Evolutionary conservation across 2,797 vertebrate genomes (phyloP).

Genomic region (Threskiornis aethiopicus): DNA sequence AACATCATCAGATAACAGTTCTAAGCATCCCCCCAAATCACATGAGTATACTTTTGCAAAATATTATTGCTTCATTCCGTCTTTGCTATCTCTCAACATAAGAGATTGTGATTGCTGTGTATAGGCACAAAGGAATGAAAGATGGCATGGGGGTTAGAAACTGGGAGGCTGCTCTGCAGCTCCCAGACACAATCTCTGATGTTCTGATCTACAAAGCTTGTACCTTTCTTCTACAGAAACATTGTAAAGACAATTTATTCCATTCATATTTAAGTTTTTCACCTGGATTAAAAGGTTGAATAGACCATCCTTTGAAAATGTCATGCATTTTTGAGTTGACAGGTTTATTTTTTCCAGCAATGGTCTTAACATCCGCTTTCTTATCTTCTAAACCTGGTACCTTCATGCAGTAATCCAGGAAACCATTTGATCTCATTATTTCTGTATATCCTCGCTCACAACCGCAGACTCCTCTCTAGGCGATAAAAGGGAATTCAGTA

Average conservation of each 20-base stretch:
- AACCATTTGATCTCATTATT: conserved; percentile 93
- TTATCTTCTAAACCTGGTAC: conserved; percentile 91
- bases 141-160: neutral
- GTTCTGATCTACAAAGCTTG: conserved; percentile 40
- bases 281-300: conserved; percentile 95
- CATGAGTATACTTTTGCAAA: neutral
- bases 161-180: conserved; percentile 3
- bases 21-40: neutral
- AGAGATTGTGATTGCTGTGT: conserved; percentile 19
- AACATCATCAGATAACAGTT: conserved; percentile 22
- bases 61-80: neutral
- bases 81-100: neutral
- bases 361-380: conserved; percentile 96
- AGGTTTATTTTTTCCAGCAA: conserved; percentile 87
- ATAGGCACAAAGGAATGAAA: conserved; percentile 22
- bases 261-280: conserved; percentile 62
- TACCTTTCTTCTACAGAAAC: neutral
- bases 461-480: conserved; percentile 91
- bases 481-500: conserved; percentile 19
- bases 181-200: conserved; percentile 42
- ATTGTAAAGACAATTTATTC: conserved; percentile 32
- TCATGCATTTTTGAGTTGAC: conserved; percentile 90
- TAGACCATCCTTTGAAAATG: conserved; percentile 93
- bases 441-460: conserved; percentile 94
- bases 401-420: conserved; percentile 97